These are phyloP conservation scores for Philereme vetulata DNA, from an alignment of 2,888 invertebrate genomes.

Conservation along the genomic window DNA sequence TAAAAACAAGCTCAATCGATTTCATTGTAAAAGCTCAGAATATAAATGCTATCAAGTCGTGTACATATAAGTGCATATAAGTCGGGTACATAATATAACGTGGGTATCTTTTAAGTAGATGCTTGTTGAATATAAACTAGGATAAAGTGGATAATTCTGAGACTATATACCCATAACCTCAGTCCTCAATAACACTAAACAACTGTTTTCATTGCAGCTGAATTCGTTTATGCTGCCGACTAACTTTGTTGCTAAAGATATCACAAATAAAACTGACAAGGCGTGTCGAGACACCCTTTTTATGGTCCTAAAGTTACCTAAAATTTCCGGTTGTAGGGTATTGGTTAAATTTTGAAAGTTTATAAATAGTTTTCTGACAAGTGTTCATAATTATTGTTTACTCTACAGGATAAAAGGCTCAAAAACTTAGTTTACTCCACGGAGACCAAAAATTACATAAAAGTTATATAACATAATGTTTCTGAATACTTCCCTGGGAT, in stretches of 20 bases:
- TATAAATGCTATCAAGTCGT: background rate
- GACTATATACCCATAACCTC: constrained; percentile 55
- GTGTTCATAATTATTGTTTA: too few species aligned
- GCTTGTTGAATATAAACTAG: constrained; percentile 46
- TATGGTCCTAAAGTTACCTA: too few species aligned
- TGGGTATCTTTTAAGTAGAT: constrained; percentile 7
- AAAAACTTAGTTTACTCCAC: too few species aligned
- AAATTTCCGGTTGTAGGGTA: too few species aligned
- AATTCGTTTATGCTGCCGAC: constrained; percentile 54
- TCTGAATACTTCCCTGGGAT: too few species aligned
- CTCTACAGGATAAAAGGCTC: too few species aligned
- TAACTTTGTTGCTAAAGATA: constrained; percentile 71
- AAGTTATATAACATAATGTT: too few species aligned
- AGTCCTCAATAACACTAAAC: constrained; percentile 60
- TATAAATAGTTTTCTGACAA: too few species aligned
- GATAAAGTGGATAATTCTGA: constrained; percentile 37
- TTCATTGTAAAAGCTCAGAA: background rate
- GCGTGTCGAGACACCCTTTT: too few species aligned
- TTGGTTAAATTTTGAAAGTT: too few species aligned
- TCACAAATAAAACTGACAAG: constrained; percentile 40
- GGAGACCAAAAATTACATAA: too few species aligned
- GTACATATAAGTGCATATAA: too few species aligned
- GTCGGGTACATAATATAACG: background rate
- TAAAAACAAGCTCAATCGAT: background rate
- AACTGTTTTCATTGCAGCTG: constrained; percentile 64